Base-by-base conservation (phyloP, 2,113 vertebrate species). In the Mixornis gularis region DNA sequence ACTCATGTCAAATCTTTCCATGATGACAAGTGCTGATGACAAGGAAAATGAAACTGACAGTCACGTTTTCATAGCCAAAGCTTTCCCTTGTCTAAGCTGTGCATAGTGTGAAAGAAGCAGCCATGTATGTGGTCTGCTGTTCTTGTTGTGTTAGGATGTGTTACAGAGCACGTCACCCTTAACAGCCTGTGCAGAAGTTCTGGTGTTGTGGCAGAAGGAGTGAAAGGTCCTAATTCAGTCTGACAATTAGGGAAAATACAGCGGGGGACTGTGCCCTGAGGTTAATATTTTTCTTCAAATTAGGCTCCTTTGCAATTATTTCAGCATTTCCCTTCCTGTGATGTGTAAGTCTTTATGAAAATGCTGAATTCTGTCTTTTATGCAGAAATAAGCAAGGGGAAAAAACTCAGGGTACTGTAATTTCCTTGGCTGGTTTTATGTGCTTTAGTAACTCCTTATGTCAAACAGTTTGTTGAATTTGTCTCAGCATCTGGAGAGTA, bases 271-370 rank as follows among this genome's bases (percentile, higher is more conserved):
- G 63, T 87, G 85, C 66, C 87, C 71, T 65, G 55, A 46, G 43
- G 66, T 65, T 89, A 76, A 69, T 82, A 46, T 30, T 82, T 89
- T 68, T 78, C 66, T 82, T 79, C 46, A 52, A 64, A 69, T 77
- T 91, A 41, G 53, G 81, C 53, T 85, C 55, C 78, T 94, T 92
- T 65, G 66, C 63, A 89, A 81, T 89, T 91, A 58, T 36, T 55
- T 89, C 58, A 82, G 52, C 9, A 13, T 81, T 93, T 79, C 29
- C 34, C 34, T 69, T 91, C 66, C 81, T 62, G 46, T 6, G 3
- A 29, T 44, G 62, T 87, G 44, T 48, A 16, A 68, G 43, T 65
- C 53, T 87, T 62, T 69, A 36, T 51, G 59, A 85, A 85, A 73
- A 92, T 66, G 46, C 16, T 36, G 80, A 34, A 29, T 38, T 85